A percentile compares a stretch with the other conserved stretches of the same genome.
Evolutionary conservation across 2,797 vertebrate genomes (phyloP).

Genomic region (Phataginus tetradactyla): DNA sequence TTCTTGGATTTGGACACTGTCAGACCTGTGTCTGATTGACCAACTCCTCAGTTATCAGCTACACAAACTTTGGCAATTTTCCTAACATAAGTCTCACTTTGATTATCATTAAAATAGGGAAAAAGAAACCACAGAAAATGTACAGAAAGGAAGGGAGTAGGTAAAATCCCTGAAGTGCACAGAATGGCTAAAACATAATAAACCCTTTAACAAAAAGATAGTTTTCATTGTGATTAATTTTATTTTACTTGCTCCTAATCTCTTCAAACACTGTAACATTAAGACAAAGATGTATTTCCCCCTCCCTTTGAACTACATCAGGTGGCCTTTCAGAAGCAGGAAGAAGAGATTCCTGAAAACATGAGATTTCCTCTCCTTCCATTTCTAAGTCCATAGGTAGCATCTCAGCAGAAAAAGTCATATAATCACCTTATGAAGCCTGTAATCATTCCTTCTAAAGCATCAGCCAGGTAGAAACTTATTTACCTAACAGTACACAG

Average conservation of each 20-base stretch:
- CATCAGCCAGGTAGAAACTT: neutral
- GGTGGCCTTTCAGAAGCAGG: neutral
- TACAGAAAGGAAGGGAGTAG: neutral
- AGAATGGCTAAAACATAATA: neutral
- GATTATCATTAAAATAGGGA: neutral
- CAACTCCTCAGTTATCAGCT: neutral
- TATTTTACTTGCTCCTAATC: neutral
- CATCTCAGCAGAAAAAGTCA: neutral
- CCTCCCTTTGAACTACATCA: neutral
- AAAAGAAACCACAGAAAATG: neutral
- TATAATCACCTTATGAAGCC: neutral
- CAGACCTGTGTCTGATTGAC: neutral
- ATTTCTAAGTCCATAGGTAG: neutral
- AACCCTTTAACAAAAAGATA: neutral
- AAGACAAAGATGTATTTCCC: neutral
- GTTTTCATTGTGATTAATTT: neutral
- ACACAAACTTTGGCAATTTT: neutral
- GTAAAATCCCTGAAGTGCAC: neutral
- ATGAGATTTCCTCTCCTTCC: neutral
- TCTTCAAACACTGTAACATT: neutral
- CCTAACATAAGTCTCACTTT: neutral
- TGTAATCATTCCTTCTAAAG: neutral
- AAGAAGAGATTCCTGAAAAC: neutral
- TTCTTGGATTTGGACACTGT: neutral
- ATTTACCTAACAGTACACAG: neutral